Base-by-base conservation (phyloP, 2,888 invertebrate genomes). In the Balanococcus diminutus region DNA sequence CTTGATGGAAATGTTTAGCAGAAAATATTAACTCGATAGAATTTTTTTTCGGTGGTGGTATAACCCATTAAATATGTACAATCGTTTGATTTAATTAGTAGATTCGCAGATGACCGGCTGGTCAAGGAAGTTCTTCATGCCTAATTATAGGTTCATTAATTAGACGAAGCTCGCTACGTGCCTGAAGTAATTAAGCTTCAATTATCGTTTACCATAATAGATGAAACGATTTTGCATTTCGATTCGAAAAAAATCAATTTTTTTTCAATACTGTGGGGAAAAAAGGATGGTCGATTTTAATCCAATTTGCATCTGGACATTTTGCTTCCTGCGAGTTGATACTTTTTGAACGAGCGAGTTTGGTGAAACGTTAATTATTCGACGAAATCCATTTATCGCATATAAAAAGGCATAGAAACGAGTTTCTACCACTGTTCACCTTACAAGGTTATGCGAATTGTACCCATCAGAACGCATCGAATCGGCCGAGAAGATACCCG, bases 381-480 rank as follows among this genome's bases (percentile, higher is more conserved):
- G 56, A 56, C 56, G 2, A 67, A 67, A 67, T 67, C 61, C 25
- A 3, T 28, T n/a, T 56, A 28, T 11, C 28, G 28, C 19, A 4
- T 5, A 22, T 14, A 67, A 3, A 25, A 67, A 67, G 61, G 61
- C 61, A 28, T n/a, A 22, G 9, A 56, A 67, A 67, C 61, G 28
- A 28, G 61, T 67, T 67, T 46, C 8, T n/a, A 51, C 1, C 51
- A 28, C 11, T 28, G 61, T 67, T 67, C 61, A 67, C 61, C 61
- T 67, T 67, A 67, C 61, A 67, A 67, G 61, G 61, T 67, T 67
- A 67, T 67, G 61, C 61, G 61, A 67, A 67, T 28, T 67, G 28
- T 28, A 67, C 61, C 61, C 61, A 51, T 19, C 42, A 51, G 46
- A 51, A n/a, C n/a, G n/a, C n/a, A n/a, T n/a, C n/a, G n/a, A n/a